Conservation (phyloP, 2,888 invertebrate genomes). For the Hirtodrosophila histrioides region DNA sequence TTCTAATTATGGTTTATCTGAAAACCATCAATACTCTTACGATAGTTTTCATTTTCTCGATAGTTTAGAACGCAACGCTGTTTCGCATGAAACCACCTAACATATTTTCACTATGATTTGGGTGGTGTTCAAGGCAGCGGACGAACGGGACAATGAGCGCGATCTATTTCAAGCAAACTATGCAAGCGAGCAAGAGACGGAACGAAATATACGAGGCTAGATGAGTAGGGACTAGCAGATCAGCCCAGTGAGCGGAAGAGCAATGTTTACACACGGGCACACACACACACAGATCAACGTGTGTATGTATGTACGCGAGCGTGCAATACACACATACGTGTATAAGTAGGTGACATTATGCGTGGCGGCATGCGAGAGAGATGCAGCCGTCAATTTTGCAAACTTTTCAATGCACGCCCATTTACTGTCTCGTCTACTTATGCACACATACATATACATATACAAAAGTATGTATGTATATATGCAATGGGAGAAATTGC, state of each 20-base stretch:
- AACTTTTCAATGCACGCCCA: conserved; percentile 34
- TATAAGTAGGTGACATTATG: conserved; percentile 59
- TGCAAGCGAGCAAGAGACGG: conserved; percentile 25
- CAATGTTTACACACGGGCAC: conserved; percentile 20
- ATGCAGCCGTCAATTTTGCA: conserved; percentile 49
- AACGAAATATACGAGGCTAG: not conserved
- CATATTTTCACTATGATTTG: conserved; percentile 8
- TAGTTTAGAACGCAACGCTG: too few species aligned
- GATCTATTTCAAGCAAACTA: conserved; percentile 62
- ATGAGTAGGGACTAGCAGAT: conserved; percentile 4
- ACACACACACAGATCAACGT: too few species aligned
- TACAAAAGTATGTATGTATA: not conserved
- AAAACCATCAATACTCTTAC: too few species aligned
- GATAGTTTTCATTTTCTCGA: too few species aligned
- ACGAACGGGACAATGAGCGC: conserved; percentile 19
- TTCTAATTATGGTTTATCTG: too few species aligned
- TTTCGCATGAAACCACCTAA: too few species aligned
- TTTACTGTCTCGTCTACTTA: conserved; percentile 13
- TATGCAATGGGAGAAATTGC: conserved; percentile 24
- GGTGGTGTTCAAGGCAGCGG: conserved; percentile 25
- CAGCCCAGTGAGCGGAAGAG: conserved; percentile 16
- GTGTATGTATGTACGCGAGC: not conserved
- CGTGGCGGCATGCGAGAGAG: conserved; percentile 36
- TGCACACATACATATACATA: conserved; percentile 1
- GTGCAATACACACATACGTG: conserved; percentile 4